phyloP scores from a whole-genome alignment of 2,797 vertebrate species.

The Chaetophractus vellerosus region DNA sequence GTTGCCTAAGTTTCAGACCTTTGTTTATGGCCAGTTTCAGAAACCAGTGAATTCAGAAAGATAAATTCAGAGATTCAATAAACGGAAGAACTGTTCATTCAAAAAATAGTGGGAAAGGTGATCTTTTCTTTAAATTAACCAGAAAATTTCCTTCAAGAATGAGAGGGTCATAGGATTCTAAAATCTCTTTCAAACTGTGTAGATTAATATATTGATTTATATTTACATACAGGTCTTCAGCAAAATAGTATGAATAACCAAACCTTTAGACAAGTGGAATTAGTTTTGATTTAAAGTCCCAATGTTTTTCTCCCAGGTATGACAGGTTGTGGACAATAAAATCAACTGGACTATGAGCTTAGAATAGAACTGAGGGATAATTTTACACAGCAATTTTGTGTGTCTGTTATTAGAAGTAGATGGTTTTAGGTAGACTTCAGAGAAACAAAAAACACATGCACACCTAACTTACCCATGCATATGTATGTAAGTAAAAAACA shows the following conservation, averaged over 20 bases:
- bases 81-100: not conserved
- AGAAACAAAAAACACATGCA: not conserved
- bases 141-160: too few species aligned
- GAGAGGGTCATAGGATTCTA: too few species aligned
- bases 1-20: not conserved
- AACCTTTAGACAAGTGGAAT: too few species aligned
- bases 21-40: not conserved
- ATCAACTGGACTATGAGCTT: too few species aligned
- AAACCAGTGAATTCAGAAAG: not conserved
- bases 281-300: too few species aligned
- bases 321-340: too few species aligned
- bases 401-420: not conserved
- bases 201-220: slow-evolving; percentile 12
- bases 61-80: not conserved
- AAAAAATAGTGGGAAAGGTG: not conserved
- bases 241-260: not conserved
- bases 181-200: not conserved
- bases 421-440: not conserved
- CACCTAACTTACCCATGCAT: not conserved
- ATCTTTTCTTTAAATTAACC: not conserved
- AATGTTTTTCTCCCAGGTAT: too few species aligned
- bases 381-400: not conserved
- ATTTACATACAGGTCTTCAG: slow-evolving; percentile 24
- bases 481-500: too few species aligned
- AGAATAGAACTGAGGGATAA: too few species aligned